Base-by-base conservation (phyloP, 2,113 vertebrate genomes). In the Tauraco erythrolophus region DNA sequence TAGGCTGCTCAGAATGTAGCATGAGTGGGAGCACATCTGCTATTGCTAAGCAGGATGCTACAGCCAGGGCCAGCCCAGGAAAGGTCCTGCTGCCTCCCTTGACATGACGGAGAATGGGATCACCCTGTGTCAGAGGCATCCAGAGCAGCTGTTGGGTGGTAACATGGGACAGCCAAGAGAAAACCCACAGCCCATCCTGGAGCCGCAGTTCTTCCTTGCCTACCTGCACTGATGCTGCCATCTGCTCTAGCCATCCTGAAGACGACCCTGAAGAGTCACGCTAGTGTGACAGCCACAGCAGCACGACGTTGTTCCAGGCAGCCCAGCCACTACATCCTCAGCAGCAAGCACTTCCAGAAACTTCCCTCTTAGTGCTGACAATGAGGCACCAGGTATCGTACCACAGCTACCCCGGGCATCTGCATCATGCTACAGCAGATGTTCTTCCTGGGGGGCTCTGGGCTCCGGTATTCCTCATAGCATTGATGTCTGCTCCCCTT, bases 311-410 rank as follows among this genome's bases (percentile, higher is more conserved):
- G 31, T 61, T 64, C 76, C 35, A 64, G 48, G 39, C 50, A 94
- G 64, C 68, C 80, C 5, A 5, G 41, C 77, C 82, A 43, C 61
- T 37, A 39, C 74, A 71, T 21, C 61, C 65, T 14, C 80, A 86
- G 54, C 68, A 43, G 7, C 60, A n/a, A 70, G 21, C 31, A 5
- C 19, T 82, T 82, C 93, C 70, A 57, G 41, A 85, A n/a, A 2
- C 14, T 17, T 18, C 53, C 39, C 10, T 75, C 33, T 45, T 30
- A 50, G 62, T 33, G n/a, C 89, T 41, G 53, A 41, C 35, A 56
- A 1, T 8, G 70, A 7, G 13, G 31, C n/a, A 11, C 3, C 0
- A 2, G n/a, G 11, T 19, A 33, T 11, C 0, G 0, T 27, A 23
- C 74, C 28, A n/a, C 2, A 3, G 41, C 46, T 78, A 11, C 10